Conservation (phyloP, 1,140 invertebrate genomes). For the Formica exsecta region DNA sequence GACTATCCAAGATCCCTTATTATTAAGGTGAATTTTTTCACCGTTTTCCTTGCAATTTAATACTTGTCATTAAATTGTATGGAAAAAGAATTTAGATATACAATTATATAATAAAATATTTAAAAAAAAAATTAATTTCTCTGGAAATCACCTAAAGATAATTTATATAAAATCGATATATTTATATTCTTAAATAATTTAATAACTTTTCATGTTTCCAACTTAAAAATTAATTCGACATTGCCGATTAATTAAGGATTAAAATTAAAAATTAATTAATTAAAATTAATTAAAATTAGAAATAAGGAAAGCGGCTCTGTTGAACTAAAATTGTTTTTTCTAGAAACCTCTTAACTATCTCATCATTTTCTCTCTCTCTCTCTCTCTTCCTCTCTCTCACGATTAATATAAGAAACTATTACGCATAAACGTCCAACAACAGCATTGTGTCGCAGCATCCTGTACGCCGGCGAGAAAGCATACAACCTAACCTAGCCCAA, state of each 20-base stretch:
- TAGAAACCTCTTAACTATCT: background rate
- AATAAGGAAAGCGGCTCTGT: background rate
- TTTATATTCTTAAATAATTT: too few relatives aligned
- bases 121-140: background rate
- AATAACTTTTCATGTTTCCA: too few relatives aligned
- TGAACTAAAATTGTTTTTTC: slow-evolving; percentile 3
- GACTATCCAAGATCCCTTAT: background rate
- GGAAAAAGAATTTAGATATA: background rate
- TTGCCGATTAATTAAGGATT: too few relatives aligned
- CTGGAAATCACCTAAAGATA: background rate
- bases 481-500: slow-evolving; percentile 73
- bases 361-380: too few relatives aligned
- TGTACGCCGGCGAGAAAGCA: background rate
- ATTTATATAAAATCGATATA: background rate
- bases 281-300: background rate
- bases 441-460: slow-evolving; percentile 23
- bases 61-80: background rate
- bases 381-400: too few relatives aligned
- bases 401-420: slow-evolving; percentile 28
- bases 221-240: too few relatives aligned
- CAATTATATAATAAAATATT: background rate
- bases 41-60: background rate
- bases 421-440: background rate
- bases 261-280: background rate
- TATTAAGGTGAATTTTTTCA: slow-evolving; percentile 1